These are phyloP conservation scores for Osedax frankpressi DNA, from an alignment of 2,888 invertebrate species.

Conservation along the genomic window DNA sequence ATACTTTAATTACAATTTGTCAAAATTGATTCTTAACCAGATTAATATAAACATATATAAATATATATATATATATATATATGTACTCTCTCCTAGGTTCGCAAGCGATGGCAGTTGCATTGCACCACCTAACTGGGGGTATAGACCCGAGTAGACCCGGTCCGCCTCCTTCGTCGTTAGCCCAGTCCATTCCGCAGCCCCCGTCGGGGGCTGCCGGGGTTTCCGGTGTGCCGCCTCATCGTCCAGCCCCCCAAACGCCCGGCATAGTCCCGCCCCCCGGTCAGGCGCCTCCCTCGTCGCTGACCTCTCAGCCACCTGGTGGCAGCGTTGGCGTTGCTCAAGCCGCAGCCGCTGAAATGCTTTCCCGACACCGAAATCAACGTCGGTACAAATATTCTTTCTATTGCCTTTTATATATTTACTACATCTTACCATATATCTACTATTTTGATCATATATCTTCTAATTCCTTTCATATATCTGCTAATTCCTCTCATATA, in stretches of 20 bases:
- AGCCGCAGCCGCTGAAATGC: not conserved
- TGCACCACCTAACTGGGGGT: constrained; percentile 63
- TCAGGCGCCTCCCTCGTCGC: not conserved
- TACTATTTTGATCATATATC: no score
- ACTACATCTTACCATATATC: no score
- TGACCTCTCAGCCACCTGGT: not conserved
- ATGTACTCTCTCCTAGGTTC: not conserved
- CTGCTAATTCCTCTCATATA: no score
- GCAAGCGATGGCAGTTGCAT: not conserved
- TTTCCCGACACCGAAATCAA: not conserved
- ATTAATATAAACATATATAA: not conserved
- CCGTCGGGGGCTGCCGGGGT: constrained; percentile 27
- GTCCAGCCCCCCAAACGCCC: not conserved
- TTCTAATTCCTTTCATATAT: no score
- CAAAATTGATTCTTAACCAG: not conserved
- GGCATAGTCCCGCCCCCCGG: not conserved
- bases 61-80: not conserved
- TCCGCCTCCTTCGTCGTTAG: constrained; percentile 11
- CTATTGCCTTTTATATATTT: no score
- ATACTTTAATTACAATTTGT: not conserved
- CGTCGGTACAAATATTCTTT: not conserved
- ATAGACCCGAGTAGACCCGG: not conserved
- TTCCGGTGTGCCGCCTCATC: constrained; percentile 37
- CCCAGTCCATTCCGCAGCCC: constrained; percentile 33
- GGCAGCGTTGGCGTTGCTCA: not conserved